Conservation (phyloP, 2,888 invertebrate genomes). For the Rotaria macrura region DNA sequence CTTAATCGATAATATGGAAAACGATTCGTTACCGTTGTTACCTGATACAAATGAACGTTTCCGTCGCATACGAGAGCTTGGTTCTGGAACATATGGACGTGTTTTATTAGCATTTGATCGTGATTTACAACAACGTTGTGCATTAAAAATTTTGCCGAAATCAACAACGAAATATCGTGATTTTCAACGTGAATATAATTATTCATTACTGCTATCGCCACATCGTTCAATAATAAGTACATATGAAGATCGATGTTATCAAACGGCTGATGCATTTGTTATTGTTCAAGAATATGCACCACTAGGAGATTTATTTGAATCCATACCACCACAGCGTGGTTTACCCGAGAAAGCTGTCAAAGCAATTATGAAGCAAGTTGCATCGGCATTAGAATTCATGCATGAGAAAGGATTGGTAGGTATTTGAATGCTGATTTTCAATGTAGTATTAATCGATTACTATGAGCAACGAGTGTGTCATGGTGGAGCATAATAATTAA, state of each 20-base stretch:
- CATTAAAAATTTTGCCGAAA: conserved; percentile 61
- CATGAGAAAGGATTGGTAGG: conserved; percentile 68
- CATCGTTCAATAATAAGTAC: conserved; percentile 86
- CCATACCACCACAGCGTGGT: conserved; percentile 46
- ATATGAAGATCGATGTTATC: conserved; percentile 71
- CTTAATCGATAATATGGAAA: neutral
- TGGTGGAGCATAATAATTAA: too few relatives aligned
- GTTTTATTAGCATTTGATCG: conserved; percentile 81
- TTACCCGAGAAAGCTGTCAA: conserved; percentile 58
- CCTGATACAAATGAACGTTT: neutral
- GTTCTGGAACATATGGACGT: conserved; percentile 88
- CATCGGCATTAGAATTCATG: conserved; percentile 82
- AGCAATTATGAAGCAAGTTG: conserved; percentile 73
- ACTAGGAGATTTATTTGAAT: conserved; percentile 78
- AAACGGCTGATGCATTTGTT: conserved; percentile 74
- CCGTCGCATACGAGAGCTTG: conserved; percentile 58
- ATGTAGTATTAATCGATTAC: too few relatives aligned
- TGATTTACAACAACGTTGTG: conserved; percentile 80
- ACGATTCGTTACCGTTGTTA: conserved; percentile 11
- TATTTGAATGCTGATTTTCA: too few relatives aligned
- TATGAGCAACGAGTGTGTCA: too few relatives aligned
- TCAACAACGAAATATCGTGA: conserved; percentile 62
- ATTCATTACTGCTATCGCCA: conserved; percentile 80
- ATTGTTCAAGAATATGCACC: conserved; percentile 92
- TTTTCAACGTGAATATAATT: conserved; percentile 87